Evolutionary conservation across 2,797 vertebrate genomes (phyloP).

Genomic region (Paramormyrops hopkinsi): DNA sequence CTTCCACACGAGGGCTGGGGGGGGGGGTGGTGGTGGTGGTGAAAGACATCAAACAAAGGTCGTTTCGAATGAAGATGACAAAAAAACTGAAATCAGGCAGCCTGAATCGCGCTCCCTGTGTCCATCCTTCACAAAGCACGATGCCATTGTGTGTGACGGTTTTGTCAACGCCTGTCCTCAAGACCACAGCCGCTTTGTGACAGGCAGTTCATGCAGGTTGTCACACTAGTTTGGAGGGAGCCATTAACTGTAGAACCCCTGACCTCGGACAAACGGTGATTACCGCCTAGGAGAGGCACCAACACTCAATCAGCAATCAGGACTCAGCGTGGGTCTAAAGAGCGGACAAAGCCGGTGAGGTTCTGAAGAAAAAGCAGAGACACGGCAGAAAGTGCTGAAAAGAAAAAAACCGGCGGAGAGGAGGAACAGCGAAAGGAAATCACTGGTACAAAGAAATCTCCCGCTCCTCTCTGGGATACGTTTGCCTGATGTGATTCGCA

Average conservation of each 20-base stretch:
- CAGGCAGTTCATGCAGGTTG: background rate
- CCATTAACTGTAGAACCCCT: background rate
- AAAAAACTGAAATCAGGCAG: background rate
- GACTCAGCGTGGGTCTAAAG: background rate
- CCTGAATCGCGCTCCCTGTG: background rate
- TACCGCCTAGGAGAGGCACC: background rate
- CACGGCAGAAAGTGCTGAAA: background rate
- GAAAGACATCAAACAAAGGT: background rate
- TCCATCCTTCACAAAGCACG: background rate
- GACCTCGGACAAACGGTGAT: background rate
- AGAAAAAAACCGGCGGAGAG: background rate
- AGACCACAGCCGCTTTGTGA: background rate
- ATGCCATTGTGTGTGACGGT: background rate
- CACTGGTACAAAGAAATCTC: background rate
- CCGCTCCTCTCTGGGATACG: background rate
- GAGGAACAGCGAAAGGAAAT: background rate
- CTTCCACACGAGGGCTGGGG: background rate
- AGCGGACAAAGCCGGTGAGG: background rate
- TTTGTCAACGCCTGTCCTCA: background rate
- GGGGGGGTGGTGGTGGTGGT: background rate
- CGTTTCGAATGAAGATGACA: background rate
- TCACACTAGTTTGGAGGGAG: background rate
- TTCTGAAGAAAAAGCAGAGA: background rate
- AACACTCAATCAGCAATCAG: background rate
- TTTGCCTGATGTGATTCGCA: slow-evolving; percentile 3